These are phyloP conservation scores for Nannoperca obscura DNA, from an alignment of 2,797 vertebrate species.

Conservation along the genomic window DNA sequence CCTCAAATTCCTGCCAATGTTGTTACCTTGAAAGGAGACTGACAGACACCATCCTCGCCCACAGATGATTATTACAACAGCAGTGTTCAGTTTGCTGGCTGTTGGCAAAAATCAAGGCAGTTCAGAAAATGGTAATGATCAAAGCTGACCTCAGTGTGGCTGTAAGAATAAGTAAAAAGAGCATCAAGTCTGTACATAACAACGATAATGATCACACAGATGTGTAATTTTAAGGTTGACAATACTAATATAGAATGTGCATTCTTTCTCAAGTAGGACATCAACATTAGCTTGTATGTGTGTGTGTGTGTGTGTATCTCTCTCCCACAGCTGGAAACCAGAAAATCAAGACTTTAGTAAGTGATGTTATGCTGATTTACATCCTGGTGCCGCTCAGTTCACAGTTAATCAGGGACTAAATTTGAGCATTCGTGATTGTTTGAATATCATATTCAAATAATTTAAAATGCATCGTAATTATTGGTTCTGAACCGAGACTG, in stretches of 20 bases:
- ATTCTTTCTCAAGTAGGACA: constrained; percentile 42
- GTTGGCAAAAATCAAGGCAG: constrained; percentile 40
- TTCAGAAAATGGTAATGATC: constrained; percentile 48
- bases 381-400: constrained; percentile 31
- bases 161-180: constrained; percentile 27
- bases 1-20: constrained; percentile 20
- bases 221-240: constrained; percentile 41
- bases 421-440: constrained; percentile 51
- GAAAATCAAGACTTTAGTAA: constrained; percentile 54
- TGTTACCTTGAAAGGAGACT: constrained; percentile 51
- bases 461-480: constrained; percentile 38
- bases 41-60: constrained; percentile 21
- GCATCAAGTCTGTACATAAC: constrained; percentile 12
- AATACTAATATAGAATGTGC: background rate
- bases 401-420: constrained; percentile 56
- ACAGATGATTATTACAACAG: constrained; percentile 43
- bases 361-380: constrained; percentile 57
- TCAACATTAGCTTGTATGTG: constrained; percentile 20
- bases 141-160: constrained; percentile 29
- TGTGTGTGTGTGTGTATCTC: constrained; percentile 19
- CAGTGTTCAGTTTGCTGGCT: constrained; percentile 24
- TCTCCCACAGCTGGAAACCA: constrained; percentile 57
- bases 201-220: constrained; percentile 38
- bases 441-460: constrained; percentile 44
- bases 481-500: background rate